Evolutionary conservation across 2,888 invertebrate species (phyloP).

Genomic region (Melieria omissa): DNA sequence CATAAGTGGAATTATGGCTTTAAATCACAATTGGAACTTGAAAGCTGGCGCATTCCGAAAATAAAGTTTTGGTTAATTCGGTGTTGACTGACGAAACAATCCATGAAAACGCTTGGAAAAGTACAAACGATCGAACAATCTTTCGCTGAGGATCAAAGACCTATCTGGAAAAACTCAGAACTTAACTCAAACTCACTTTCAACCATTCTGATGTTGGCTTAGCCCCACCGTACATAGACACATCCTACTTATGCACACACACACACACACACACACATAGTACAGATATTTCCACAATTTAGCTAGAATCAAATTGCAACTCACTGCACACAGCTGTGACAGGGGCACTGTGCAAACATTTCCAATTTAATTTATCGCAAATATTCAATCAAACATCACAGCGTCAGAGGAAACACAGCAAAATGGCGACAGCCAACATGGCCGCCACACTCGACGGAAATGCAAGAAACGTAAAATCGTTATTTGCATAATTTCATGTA

Average conservation of each 20-base stretch:
- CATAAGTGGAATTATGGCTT: too few species aligned
- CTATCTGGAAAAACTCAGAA: too few species aligned
- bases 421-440: slow-evolving; percentile 35
- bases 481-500: slow-evolving; percentile 11
- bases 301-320: neutral
- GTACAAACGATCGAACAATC: too few species aligned
- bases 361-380: slow-evolving; percentile 47
- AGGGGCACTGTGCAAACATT: slow-evolving; percentile 23
- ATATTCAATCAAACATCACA: slow-evolving; percentile 43
- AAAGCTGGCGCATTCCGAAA: too few species aligned
- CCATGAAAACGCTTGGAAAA: too few species aligned
- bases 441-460: slow-evolving; percentile 33
- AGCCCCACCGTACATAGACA: neutral
- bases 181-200: too few species aligned
- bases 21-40: too few species aligned
- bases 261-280: neutral
- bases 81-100: too few species aligned
- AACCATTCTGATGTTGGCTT: too few species aligned
- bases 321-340: neutral
- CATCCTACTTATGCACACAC: neutral
- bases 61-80: too few species aligned
- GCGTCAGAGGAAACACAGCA: slow-evolving; percentile 39
- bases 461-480: slow-evolving; percentile 22
- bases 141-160: too few species aligned
- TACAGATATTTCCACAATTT: neutral